Base-by-base conservation (phyloP, 2,113 vertebrate species). In the Eretmochelys imbricata region DNA sequence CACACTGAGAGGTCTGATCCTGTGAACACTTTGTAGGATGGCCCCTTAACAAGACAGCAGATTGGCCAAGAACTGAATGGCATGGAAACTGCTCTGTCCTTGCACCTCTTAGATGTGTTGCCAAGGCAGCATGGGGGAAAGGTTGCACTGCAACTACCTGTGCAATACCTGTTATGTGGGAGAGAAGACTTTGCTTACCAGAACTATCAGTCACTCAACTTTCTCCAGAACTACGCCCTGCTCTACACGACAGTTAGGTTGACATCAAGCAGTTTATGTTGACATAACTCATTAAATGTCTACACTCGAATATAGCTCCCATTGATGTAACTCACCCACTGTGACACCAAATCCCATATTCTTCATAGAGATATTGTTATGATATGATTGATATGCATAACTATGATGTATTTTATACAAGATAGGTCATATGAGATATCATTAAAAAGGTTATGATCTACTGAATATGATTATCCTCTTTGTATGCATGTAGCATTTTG, bases 71-170 rank as follows among this genome's bases (percentile, higher is more conserved):
- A 48, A 38, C 31, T 14, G 22, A 75, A 62, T 9, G 51, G 10
- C 25, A 49, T 8, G 50, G 54, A 55, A 51, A 50, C 11, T 94
- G 10, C 53, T 78, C 11, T 55, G 17, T 31, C 54, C 31, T 48
- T 54, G 48, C 79, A 16, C 55, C 42, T 88, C 82, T 49, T 42
- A 13, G n/a, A 35, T 38, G n/a, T 46, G 82, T 27, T 1, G 38
- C 27, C 22, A 55, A 81, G 1, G 0, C 0, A 59, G 27, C 80
- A 42, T 0, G 0, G 27, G 0, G 0, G 0, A 2, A 35, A 38
- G 10, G 4, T n/a, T 50, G 35, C 57, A 54, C 55, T 10, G 4
- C 16, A 57, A 91, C 14, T 31, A 78, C 89, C 78, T 81, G 3
- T 0, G 0, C 65, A 54, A 3, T 0, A 38, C 62, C 75, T 81